Percentiles rank a stretch among this genome's conserved stretches.
phyloP scores from a whole-genome alignment of 2,797 vertebrate genomes.

The Mormyrops attenuatus region DNA sequence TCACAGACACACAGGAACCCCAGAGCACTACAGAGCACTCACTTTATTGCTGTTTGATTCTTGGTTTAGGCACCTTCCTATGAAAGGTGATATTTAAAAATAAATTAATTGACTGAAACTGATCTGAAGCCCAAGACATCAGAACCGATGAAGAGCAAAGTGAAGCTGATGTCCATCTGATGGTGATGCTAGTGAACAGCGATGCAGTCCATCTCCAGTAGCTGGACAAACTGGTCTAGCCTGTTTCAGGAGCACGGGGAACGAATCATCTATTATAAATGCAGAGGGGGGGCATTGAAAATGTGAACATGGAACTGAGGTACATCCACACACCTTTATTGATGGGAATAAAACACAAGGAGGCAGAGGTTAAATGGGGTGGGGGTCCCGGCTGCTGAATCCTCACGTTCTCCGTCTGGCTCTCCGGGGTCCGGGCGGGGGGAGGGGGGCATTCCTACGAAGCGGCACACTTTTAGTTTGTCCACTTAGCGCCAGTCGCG shows the following conservation, averaged over 20 bases:
- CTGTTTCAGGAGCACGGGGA: neutral
- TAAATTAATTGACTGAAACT: neutral
- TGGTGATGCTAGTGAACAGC: slow-evolving; percentile 16
- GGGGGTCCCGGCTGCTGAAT: neutral
- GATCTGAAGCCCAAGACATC: neutral
- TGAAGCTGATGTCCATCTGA: neutral
- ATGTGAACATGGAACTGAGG: neutral
- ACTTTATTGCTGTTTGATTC: neutral
- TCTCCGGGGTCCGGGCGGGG: neutral
- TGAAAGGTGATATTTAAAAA: neutral
- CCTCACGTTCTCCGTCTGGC: neutral
- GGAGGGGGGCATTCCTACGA: neutral
- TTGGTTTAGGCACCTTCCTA: neutral
- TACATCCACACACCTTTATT: neutral
- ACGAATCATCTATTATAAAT: neutral
- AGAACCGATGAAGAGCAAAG: neutral
- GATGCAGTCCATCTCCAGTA: neutral
- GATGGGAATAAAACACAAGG: neutral
- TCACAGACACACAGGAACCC: neutral
- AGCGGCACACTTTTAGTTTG: neutral
- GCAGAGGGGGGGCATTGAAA: neutral
- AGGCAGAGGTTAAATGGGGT: neutral
- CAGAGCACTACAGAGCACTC: neutral
- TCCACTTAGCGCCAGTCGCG: neutral
- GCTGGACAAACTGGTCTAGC: neutral